Evolutionary conservation across 2,888 invertebrate species (phyloP).

Genomic region (Microctonus hyperodae): DNA sequence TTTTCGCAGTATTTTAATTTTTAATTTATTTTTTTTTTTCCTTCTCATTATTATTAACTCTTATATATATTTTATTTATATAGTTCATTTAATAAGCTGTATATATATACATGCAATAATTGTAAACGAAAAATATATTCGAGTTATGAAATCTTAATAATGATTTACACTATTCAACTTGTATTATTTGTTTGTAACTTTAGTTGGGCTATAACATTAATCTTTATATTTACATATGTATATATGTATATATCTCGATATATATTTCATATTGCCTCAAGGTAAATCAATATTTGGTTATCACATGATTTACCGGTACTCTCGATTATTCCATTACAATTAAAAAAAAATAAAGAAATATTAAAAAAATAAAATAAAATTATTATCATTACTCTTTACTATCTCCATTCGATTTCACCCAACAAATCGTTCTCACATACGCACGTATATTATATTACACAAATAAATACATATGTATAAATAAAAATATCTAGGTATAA

Average conservation of each 20-base stretch:
- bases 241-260: too few species aligned
- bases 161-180: conserved; percentile 33
- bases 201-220: conserved; percentile 32
- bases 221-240: too few species aligned
- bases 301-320: conserved; percentile 22
- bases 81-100: not conserved
- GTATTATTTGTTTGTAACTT: conserved; percentile 31
- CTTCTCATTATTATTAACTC: not conserved
- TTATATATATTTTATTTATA: not conserved
- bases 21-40: not conserved
- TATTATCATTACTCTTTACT: conserved; percentile 7
- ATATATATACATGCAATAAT: not conserved
- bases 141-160: conserved; percentile 31
- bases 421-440: not conserved
- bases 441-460: not conserved
- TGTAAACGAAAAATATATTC: not conserved
- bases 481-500: not conserved
- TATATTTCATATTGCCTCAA: conserved; percentile 8
- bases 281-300: conserved; percentile 30
- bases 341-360: not conserved
- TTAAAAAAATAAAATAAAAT: not conserved
- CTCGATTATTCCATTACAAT: conserved; percentile 1
- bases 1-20: not conserved
- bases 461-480: not conserved
- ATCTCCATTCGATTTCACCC: conserved; percentile 10